A percentile compares a stretch with the other conserved stretches of the same genome.
These are phyloP conservation scores for Corythornis vintsioides DNA, from an alignment of 2,113 vertebrate genomes.

Conservation along the genomic window DNA sequence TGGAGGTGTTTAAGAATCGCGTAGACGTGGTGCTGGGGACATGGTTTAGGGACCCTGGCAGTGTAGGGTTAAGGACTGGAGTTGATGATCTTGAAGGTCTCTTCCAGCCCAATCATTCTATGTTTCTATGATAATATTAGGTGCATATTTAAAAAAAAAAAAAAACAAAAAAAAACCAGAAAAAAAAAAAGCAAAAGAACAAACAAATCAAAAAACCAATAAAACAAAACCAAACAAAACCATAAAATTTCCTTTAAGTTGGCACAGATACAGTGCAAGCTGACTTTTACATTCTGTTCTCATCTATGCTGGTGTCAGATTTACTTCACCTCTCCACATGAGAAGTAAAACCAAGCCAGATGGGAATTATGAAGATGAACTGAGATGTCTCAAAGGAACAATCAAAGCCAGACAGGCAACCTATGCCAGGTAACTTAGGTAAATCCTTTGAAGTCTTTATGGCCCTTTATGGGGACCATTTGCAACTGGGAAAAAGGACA, in stretches of 20 bases:
- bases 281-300: not conserved
- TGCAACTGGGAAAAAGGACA: not conserved
- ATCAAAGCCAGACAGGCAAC: not conserved
- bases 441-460: not conserved
- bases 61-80: too few relatives aligned
- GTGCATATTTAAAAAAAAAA: not conserved
- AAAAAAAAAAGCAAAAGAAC: not conserved
- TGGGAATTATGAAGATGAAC: not conserved
- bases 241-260: not conserved
- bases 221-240: too few relatives aligned
- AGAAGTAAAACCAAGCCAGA: not conserved
- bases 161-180: not conserved
- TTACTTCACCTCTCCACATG: not conserved
- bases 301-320: not conserved
- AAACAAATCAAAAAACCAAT: too few relatives aligned
- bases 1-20: too few relatives aligned
- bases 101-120: too few relatives aligned
- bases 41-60: too few relatives aligned
- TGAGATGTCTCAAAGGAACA: not conserved
- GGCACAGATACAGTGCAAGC: not conserved
- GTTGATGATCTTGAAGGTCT: not conserved
- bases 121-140: not conserved
- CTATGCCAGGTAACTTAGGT: not conserved
- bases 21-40: too few relatives aligned
- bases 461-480: not conserved